Evolutionary conservation across 2,888 invertebrate genomes (phyloP).

Genomic region (Gibbula magus): DNA sequence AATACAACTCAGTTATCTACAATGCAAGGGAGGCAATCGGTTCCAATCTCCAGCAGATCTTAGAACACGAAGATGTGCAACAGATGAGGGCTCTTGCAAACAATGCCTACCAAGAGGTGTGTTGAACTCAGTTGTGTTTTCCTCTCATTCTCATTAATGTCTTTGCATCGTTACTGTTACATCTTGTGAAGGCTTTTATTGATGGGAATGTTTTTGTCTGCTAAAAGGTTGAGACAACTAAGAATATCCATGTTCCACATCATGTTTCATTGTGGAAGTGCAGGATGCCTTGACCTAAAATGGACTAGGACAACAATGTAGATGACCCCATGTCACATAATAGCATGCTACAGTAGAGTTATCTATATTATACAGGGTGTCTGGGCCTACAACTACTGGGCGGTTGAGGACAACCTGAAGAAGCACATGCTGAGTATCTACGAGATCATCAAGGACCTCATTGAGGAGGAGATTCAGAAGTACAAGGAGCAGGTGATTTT

Average conservation of each 20-base stretch:
- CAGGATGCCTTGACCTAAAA: no score
- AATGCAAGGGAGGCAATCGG: neutral
- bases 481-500: slow-evolving; percentile 20
- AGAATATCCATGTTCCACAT: neutral
- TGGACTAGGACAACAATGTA: neutral
- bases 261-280: no score
- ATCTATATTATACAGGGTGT: slow-evolving; percentile 45
- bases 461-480: slow-evolving; percentile 47
- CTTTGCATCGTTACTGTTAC: no score
- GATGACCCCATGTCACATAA: neutral
- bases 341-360: neutral
- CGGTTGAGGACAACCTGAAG: slow-evolving; percentile 51
- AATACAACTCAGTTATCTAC: slow-evolving; percentile 18
- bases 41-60: neutral
- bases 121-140: neutral
- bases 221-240: no score
- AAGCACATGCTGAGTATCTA: slow-evolving; percentile 38
- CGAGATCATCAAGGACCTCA: slow-evolving; percentile 35
- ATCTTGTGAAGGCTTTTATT: neutral
- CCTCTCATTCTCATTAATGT: neutral
- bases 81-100: slow-evolving; percentile 5
- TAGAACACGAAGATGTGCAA: neutral
- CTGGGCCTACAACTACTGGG: slow-evolving; percentile 58
- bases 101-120: slow-evolving; percentile 20
- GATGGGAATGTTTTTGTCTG: no score